A percentile compares a stretch with the other conserved stretches of the same genome.
Conservation (phyloP, 2,113 vertebrate genomes). For the Prunella fulvescens region DNA sequence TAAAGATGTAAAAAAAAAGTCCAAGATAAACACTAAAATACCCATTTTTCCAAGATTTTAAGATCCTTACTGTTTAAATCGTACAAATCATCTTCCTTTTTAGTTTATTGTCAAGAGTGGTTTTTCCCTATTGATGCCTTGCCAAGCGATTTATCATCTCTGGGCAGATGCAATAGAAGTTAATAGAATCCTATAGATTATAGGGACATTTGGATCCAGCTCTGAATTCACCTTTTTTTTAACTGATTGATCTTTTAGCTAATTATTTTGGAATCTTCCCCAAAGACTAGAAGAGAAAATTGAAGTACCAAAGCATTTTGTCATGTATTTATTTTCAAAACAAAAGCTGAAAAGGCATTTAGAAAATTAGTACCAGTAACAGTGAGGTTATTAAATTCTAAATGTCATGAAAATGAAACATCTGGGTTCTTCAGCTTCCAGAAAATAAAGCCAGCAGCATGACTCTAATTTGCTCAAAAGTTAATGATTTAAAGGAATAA, state of each 20-base stretch:
- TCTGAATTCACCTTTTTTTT: background rate
- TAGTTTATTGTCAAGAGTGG: background rate
- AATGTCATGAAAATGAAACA: constrained; percentile 12
- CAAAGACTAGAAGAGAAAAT: background rate
- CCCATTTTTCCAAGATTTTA: background rate
- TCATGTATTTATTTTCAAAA: background rate
- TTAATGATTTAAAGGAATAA: background rate
- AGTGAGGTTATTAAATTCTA: background rate
- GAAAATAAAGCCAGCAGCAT: background rate
- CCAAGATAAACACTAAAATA: background rate
- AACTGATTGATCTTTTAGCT: background rate
- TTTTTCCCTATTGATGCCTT: background rate
- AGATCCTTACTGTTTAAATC: background rate
- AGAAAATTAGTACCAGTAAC: background rate
- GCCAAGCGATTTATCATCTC: background rate
- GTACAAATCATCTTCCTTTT: background rate
- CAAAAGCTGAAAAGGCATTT: background rate
- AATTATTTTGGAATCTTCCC: background rate
- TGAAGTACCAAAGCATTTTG: background rate
- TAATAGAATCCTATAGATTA: background rate
- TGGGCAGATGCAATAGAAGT: background rate
- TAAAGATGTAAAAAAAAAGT: background rate
- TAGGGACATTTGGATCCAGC: background rate
- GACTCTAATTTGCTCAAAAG: background rate
- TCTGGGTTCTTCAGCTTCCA: background rate